A percentile compares a stretch with the other conserved stretches of the same genome.
Conservation (phyloP, 2,113 vertebrate species). For the Labrus mixtus region DNA sequence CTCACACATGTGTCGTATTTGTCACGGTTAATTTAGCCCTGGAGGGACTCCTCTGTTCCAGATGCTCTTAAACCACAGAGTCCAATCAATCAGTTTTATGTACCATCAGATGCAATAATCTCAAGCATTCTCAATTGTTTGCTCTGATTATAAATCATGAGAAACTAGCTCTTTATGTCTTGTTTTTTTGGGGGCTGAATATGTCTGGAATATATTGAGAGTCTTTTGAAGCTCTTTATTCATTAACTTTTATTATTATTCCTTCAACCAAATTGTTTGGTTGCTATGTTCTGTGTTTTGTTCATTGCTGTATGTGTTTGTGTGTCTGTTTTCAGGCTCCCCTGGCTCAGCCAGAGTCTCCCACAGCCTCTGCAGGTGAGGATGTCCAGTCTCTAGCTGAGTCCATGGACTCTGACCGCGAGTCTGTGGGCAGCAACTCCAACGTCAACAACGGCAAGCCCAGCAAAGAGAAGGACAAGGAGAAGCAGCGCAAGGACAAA, state of each 20-base stretch:
- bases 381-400: constrained; percentile 97
- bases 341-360: constrained; percentile 97
- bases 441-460: constrained; percentile 94
- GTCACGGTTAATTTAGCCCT: constrained; percentile 39
- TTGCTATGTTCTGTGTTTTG: not conserved
- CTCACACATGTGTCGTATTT: constrained; percentile 32
- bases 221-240: not conserved
- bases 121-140: constrained; percentile 8
- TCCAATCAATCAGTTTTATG: constrained; percentile 48
- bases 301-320: constrained; percentile 20
- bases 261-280: not conserved
- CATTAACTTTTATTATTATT: not conserved
- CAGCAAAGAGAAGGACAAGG: constrained; percentile 93
- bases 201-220: not conserved
- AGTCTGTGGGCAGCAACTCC: constrained; percentile 97
- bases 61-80: constrained; percentile 47
- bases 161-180: constrained; percentile 1
- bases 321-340: constrained; percentile 88
- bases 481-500: constrained; percentile 96
- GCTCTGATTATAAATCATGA: constrained; percentile 25
- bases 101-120: constrained; percentile 45
- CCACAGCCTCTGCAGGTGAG: constrained; percentile 96
- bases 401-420: constrained; percentile 97
- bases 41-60: constrained; percentile 37
- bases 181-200: not conserved